Percentiles rank a stretch among this genome's conserved stretches.
phyloP scores from a whole-genome alignment of 2,888 invertebrate species.

The Mycalesis mineus region DNA sequence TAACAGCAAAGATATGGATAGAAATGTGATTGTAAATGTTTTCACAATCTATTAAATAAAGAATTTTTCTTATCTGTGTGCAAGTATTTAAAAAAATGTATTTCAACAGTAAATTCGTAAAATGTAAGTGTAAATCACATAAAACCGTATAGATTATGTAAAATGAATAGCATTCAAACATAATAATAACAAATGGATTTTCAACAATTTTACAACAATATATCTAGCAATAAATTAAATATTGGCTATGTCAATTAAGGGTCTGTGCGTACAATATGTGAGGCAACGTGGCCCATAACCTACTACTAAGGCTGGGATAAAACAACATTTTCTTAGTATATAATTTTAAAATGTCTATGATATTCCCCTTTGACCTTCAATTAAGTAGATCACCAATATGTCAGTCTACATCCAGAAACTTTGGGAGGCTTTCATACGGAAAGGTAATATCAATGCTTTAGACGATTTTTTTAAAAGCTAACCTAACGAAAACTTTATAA shows the following conservation, averaged over 20 bases:
- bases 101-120: not conserved
- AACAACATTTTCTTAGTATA: too few relatives aligned
- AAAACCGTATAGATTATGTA: slow-evolving; percentile 14
- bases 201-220: slow-evolving; percentile 41
- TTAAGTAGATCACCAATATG: too few relatives aligned
- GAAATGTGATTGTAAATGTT: too few relatives aligned
- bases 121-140: slow-evolving; percentile 21
- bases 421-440: too few relatives aligned
- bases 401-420: too few relatives aligned
- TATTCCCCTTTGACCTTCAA: too few relatives aligned
- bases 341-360: too few relatives aligned
- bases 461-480: too few relatives aligned
- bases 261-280: slow-evolving; percentile 3
- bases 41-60: not conserved
- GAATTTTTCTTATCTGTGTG: not conserved
- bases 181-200: slow-evolving; percentile 32
- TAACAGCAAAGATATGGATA: not conserved
- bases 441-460: too few relatives aligned
- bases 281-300: not conserved
- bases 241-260: slow-evolving; percentile 36
- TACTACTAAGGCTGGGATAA: not conserved
- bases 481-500: too few relatives aligned
- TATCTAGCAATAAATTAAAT: slow-evolving; percentile 39
- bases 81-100: not conserved
- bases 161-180: slow-evolving; percentile 27